A percentile compares a stretch with the other conserved stretches of the same genome.
Conservation (phyloP, 2,888 invertebrate species). For the Drosophila barbarae region DNA sequence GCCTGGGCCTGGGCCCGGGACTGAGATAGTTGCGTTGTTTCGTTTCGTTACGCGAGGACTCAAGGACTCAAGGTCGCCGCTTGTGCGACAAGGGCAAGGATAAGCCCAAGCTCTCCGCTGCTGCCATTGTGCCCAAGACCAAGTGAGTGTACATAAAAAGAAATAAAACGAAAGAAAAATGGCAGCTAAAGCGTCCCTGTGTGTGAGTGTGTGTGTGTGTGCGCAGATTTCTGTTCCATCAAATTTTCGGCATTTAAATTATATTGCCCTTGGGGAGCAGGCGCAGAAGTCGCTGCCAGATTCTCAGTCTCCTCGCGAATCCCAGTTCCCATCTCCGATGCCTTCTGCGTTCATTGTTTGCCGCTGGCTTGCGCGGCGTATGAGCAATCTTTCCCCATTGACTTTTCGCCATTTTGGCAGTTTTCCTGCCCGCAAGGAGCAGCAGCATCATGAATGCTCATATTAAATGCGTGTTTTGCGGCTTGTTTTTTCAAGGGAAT, state of each 20-base stretch:
- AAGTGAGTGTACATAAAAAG: conserved; percentile 32
- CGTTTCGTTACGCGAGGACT: conserved; percentile 12
- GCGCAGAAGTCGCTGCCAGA: conserved; percentile 43
- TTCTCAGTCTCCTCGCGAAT: not conserved
- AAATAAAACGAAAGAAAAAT: conserved; percentile 7
- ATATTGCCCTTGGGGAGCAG: conserved; percentile 59
- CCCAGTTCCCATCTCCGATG: conserved; percentile 7
- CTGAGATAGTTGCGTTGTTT: conserved; percentile 12
- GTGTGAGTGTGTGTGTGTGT: not conserved
- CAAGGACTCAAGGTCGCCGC: conserved; percentile 44
- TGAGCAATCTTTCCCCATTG: conserved; percentile 60
- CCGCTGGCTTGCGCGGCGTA: conserved; percentile 55
- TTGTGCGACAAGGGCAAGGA: conserved; percentile 51
- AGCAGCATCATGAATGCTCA: conserved; percentile 10
- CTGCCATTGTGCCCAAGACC: conserved; percentile 33
- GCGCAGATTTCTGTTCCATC: conserved; percentile 26
- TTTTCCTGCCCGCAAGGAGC: conserved; percentile 32
- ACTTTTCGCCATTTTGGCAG: conserved; percentile 46
- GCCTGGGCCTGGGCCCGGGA: not conserved
- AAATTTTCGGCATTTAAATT: conserved; percentile 68
- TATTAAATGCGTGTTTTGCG: conserved; percentile 7
- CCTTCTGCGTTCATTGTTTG: conserved; percentile 40
- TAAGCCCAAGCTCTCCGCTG: conserved; percentile 36
- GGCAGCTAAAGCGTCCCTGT: conserved; percentile 18
- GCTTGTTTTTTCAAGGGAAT: not conserved